These are phyloP conservation scores for Margaritifera margaritifera DNA, from an alignment of 2,888 invertebrate species.

Conservation along the genomic window DNA sequence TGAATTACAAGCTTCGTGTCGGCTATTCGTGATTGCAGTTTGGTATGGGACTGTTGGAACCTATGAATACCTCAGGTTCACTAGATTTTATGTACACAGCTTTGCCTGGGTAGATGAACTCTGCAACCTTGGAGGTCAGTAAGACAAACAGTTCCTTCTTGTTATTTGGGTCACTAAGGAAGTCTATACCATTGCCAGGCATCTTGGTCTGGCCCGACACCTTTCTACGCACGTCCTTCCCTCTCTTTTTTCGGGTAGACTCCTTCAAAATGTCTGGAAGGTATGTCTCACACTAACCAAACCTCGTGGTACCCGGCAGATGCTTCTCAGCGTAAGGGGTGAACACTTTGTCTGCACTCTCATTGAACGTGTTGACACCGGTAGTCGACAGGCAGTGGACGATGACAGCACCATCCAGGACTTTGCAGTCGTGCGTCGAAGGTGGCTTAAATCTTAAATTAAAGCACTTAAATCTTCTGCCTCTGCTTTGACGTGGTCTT, in stretches of 20 bases:
- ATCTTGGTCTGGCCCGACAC: no score
- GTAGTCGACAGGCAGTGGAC: neutral
- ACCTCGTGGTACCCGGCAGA: neutral
- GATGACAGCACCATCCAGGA: neutral
- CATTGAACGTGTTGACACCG: neutral
- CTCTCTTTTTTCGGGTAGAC: no score
- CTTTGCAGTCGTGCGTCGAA: neutral
- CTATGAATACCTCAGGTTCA: no score
- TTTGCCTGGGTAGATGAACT: neutral
- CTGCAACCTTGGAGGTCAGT: no score
- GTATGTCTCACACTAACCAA: neutral
- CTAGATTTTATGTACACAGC: neutral
- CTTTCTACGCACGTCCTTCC: no score
- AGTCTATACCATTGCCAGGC: no score
- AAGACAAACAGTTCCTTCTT: no score
- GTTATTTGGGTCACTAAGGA: no score
- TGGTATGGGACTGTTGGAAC: no score
- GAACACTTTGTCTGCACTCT: neutral
- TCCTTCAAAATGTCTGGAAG: neutral
- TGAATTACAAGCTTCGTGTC: no score
- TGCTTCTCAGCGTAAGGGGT: neutral
- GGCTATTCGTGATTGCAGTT: no score
- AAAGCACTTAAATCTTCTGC: constrained; percentile 1
- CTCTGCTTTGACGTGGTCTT: neutral
- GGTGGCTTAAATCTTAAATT: constrained; percentile 10